Base-by-base conservation (phyloP, 2,888 invertebrate genomes). In the Nysson spinosus region DNA sequence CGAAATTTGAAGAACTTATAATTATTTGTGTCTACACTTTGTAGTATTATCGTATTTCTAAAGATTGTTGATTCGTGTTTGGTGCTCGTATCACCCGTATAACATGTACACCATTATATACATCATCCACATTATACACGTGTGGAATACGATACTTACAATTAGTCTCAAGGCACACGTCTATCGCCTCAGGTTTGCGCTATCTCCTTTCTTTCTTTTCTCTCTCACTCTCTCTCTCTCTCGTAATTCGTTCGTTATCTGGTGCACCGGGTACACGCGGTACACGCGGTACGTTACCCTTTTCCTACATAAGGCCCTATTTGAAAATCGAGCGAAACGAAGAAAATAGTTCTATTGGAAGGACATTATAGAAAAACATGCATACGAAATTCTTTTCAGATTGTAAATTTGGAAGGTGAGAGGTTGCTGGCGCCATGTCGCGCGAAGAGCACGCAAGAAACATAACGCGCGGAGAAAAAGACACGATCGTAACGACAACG, bases 161-260 rank as follows among this genome's bases (percentile, higher is more conserved):
- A n/a, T n/a, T n/a, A n/a, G n/a, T 43, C 57, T 57, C 51, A 37
- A 51, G 37, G 63, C 57, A 64, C 57, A 60, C 40, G 58, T 54
- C 47, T 60, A 46, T 40, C 47, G 44, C 49, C 37, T 56, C 66
- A 34, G 50, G 44, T 47, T 58, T 57, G 32, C 51, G 58, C 69
- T 78, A 78, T 78, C 75, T 72, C 73, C 77, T 76, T 54, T 55
- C 58, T 61, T 57, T 60, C 50, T 52, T 64, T 49, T 67, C 62
- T 62, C 64, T 56, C 55, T 43, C 30, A 24, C 24, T 34, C 4
- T 40, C 12, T 55, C 39, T 19, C 19, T 7, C 7, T 11, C 19
- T 17, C 19, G n/a, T 11, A 6, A 16, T 24, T 2, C 28, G 11
- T 20, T 32, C 4, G 6, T 24, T 11, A 14, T 12, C n/a, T 14